Base-by-base conservation (phyloP, 2,888 invertebrate genomes). In the Calliopum simillimum region DNA sequence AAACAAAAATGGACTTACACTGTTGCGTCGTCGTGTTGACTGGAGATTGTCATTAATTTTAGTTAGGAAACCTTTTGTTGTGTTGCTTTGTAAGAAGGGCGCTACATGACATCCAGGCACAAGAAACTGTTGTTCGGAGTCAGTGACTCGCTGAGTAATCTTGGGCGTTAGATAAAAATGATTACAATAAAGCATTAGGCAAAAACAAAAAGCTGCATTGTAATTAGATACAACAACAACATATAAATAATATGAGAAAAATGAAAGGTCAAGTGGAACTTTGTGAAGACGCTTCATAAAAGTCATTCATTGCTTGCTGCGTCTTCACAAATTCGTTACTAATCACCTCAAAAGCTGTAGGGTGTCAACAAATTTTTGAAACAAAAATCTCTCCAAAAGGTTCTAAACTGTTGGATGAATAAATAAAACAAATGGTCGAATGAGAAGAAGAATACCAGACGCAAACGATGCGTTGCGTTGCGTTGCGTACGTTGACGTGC, bases 11-110 rank as follows among this genome's bases (percentile, higher is more conserved):
- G n/a, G n/a, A n/a, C 63, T 69, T 51, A 56, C 58, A 49, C 64
- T 55, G 49, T 58, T 64, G 56, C 51, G 55, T 69, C 69, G 64
- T 69, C 69, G 64, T 58, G 19, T 63, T 53, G 33, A 49, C 56
- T 64, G 47, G 64, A 64, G 13, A 49, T 33, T 69, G 69, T 64
- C 69, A 69, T 69, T 69, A 69, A 69, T 69, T 69, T 69, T 33
- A 58, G 64, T 58, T 49, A 66, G n/a, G 41, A 21, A 53, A 53
- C 25, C 55, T 53, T 25, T 49, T 14, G 19, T 67, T 67, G 41
- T 47, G 19, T 25, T 66, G 41, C 44, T 12, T 23, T 41, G 6
- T 47, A n/a, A 64, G 53, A 8, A 43, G 43, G 41, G 21, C 64
- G 41, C 53, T 13, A 53, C 43, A 53, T 19, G 64, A 53, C 41